A percentile compares a stretch with the other conserved stretches of the same genome.
These are phyloP conservation scores for Alligator sinensis DNA, from an alignment of 2,113 vertebrate genomes.

Conservation along the genomic window DNA sequence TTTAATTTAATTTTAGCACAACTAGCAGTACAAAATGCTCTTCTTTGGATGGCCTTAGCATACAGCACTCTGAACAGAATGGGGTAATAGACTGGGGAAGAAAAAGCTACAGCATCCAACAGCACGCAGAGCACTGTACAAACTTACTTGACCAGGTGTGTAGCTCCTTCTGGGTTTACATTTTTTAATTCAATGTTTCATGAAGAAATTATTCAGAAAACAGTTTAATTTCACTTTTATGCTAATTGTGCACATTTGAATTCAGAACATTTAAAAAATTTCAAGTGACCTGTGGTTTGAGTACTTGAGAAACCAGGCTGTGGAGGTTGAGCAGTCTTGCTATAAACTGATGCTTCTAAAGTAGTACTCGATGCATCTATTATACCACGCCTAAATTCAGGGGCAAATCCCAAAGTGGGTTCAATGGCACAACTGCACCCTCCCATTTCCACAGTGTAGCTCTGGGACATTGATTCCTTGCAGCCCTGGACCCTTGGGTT, in stretches of 20 bases:
- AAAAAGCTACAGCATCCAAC: slow-evolving; percentile 76
- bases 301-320: neutral
- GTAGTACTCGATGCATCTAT: neutral
- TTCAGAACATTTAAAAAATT: neutral
- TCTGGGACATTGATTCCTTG: no score
- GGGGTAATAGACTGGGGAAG: slow-evolving; percentile 87
- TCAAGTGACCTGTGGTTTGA: neutral
- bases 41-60: slow-evolving; percentile 78
- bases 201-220: neutral
- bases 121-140: slow-evolving; percentile 78
- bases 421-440: no score
- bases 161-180: neutral
- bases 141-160: slow-evolving; percentile 82
- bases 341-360: no score
- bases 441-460: no score
- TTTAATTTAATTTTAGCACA: slow-evolving; percentile 49
- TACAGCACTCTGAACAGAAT: slow-evolving; percentile 83
- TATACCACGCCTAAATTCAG: neutral
- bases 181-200: neutral
- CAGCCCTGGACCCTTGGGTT: no score
- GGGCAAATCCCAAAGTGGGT: no score
- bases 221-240: neutral
- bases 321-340: no score
- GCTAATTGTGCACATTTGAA: neutral
- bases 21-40: slow-evolving; percentile 79